Evolutionary conservation across 2,888 invertebrate species (phyloP).

Genomic region (Diadegma fenestrale): DNA sequence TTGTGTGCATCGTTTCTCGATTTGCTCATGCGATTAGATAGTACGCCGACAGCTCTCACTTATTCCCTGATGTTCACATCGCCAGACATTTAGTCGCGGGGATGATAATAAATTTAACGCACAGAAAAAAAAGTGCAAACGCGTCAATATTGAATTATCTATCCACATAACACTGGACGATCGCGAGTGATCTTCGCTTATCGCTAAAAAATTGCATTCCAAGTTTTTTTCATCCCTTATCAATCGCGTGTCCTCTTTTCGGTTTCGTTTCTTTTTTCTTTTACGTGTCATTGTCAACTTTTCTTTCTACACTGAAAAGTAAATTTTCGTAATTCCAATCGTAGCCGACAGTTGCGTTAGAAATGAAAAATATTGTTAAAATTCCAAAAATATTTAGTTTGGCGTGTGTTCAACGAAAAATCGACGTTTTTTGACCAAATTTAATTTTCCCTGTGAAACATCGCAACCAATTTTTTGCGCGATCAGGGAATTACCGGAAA

Average conservation of each 20-base stretch:
- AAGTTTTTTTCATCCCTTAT: conserved; percentile 32
- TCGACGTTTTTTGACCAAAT: too few species aligned
- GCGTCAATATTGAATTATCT: conserved; percentile 59
- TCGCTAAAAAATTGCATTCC: conserved; percentile 43
- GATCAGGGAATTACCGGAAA: conserved; percentile 1
- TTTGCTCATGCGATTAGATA: conserved; percentile 61
- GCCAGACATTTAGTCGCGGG: conserved; percentile 35
- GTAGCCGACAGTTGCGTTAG: too few species aligned
- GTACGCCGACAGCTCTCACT: conserved; percentile 6
- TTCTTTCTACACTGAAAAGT: too few species aligned
- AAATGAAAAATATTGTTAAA: too few species aligned
- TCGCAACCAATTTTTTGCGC: conserved; percentile 22
- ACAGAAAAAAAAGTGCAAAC: conserved; percentile 36
- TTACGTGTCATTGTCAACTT: background rate
- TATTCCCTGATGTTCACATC: conserved; percentile 19
- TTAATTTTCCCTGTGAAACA: too few species aligned
- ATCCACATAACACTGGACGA: conserved; percentile 26
- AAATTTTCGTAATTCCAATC: too few species aligned
- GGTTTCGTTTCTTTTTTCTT: conserved; percentile 6
- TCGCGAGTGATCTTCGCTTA: conserved; percentile 43
- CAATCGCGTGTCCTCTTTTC: conserved; percentile 36
- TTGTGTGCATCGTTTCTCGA: conserved; percentile 22
- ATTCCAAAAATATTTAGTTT: too few species aligned
- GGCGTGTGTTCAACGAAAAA: too few species aligned
- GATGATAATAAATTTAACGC: conserved; percentile 59